A percentile compares a stretch with the other conserved stretches of the same genome.
Conservation (phyloP, 1,140 invertebrate species). For the Acarapis woodi region DNA sequence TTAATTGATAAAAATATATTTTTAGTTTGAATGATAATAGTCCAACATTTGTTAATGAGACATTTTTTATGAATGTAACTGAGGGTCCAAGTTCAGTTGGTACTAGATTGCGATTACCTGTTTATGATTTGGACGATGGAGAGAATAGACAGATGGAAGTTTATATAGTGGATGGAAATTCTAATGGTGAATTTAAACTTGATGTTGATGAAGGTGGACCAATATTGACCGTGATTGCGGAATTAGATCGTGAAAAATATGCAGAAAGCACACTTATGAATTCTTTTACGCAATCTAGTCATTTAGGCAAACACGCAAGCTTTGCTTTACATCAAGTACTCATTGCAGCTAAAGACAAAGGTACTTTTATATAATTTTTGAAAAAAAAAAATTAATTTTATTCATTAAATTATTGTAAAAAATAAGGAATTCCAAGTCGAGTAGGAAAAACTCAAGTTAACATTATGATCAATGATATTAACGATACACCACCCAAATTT, state of each 20-base stretch:
- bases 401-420: too few relatives aligned
- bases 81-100: constrained; percentile 18
- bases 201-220: constrained; percentile 15
- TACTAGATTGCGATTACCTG: constrained; percentile 13
- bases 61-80: constrained; percentile 18
- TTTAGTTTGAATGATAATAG: constrained; percentile 15
- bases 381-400: too few relatives aligned
- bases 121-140: constrained; percentile 16
- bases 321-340: constrained; percentile 16
- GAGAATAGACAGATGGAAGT: constrained; percentile 18
- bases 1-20: too few relatives aligned
- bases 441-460: constrained; percentile 26
- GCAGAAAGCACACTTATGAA: background rate
- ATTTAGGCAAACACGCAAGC: constrained; percentile 12
- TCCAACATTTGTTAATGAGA: constrained; percentile 18
- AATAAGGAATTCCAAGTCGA: constrained; percentile 14
- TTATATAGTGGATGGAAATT: constrained; percentile 19
- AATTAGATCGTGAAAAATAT: constrained; percentile 15
- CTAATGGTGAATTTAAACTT: constrained; percentile 14
- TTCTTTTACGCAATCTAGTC: background rate
- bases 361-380: too few relatives aligned
- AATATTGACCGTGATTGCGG: constrained; percentile 13
- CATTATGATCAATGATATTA: constrained; percentile 20
- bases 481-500: constrained; percentile 19
- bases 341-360: constrained; percentile 19